Evolutionary conservation across 2,113 vertebrate genomes (phyloP).

Genomic region (Macquaria australasica): DNA sequence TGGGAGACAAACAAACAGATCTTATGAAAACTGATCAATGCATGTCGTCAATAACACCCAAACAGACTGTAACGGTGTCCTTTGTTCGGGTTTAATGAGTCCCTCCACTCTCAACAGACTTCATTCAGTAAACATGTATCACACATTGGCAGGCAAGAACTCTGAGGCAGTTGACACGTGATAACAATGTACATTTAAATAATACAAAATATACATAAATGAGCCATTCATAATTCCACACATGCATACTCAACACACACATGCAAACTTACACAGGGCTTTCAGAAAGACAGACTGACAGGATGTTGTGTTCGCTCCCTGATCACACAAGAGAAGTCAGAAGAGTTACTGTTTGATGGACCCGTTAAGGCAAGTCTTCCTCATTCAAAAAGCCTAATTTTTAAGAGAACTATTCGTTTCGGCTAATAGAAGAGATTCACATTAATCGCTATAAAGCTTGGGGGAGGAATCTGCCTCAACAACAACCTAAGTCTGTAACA

Average conservation of each 20-base stretch:
- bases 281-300: constrained; percentile 38
- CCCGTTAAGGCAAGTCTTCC: constrained; percentile 32
- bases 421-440: constrained; percentile 26
- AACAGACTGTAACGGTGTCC: constrained; percentile 33
- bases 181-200: constrained; percentile 73
- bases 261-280: constrained; percentile 49
- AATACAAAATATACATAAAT: constrained; percentile 68
- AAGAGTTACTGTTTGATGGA: constrained; percentile 16
- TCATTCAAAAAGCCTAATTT: constrained; percentile 18
- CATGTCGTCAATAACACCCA: constrained; percentile 45
- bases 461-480: constrained; percentile 21
- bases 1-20: constrained; percentile 41
- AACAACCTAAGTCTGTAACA: constrained; percentile 1
- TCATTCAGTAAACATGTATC: constrained; percentile 69
- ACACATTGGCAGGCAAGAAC: constrained; percentile 83
- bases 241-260: constrained; percentile 58
- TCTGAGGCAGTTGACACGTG: constrained; percentile 75
- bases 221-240: constrained; percentile 43
- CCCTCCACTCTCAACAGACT: constrained; percentile 47
- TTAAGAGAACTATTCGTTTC: constrained; percentile 17
- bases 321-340: constrained; percentile 25
- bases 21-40: constrained; percentile 35
- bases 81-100: constrained; percentile 79
- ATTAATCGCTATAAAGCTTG: background rate
- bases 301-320: constrained; percentile 11